Evolutionary conservation across 2,797 vertebrate genomes (phyloP), one percentile per base, ranked within the genome.

Genomic region (Discoglossus pictus): DNA sequence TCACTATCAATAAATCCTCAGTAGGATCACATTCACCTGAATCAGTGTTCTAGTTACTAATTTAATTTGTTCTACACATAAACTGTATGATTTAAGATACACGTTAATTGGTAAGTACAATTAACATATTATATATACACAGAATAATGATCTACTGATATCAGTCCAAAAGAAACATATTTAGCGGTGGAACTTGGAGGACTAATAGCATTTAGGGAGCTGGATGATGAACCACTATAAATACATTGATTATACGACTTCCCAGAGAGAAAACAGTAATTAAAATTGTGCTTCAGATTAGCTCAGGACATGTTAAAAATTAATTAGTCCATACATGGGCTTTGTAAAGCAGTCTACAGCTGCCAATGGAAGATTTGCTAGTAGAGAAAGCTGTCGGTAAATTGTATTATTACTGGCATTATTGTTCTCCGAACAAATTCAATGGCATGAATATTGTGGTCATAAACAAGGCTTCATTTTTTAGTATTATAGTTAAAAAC

Each of bases 251-350:
- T 74, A 61, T 76, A 44, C 56, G 60, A 7, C 72, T 82, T 86
- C 72, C 79, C 68, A 79, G 54, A 76, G 73, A 84, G 79, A 68
- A 82, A 82, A 73, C 73, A 61, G 58, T 82, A 79, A 82, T 82
- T 83, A 79, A 76, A 82, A 80, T 79, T 73, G 75, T 75, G 72
- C 60, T 55, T 75, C 48, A 76, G 72, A 75, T 84, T 83, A 78
- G 79, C 72, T 82, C 74, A 78, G 73, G 74, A 76, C 64, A 59
- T 75, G 76, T 82, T 81, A 82, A 78, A 83, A 82, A 79, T 79
- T 84, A 80, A 70, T 78, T 79, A 75, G 63, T 51, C 67, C 75
- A 79, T 40, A 73, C 74, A 66, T 70, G 31, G 75, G 46, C 61
- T 72, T 75, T 61, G 31, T 78, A 68, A 68, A 83, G 71, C 58